Conservation (phyloP, 64 coral and sea anemone species). For the Anthopleura sola region DNA sequence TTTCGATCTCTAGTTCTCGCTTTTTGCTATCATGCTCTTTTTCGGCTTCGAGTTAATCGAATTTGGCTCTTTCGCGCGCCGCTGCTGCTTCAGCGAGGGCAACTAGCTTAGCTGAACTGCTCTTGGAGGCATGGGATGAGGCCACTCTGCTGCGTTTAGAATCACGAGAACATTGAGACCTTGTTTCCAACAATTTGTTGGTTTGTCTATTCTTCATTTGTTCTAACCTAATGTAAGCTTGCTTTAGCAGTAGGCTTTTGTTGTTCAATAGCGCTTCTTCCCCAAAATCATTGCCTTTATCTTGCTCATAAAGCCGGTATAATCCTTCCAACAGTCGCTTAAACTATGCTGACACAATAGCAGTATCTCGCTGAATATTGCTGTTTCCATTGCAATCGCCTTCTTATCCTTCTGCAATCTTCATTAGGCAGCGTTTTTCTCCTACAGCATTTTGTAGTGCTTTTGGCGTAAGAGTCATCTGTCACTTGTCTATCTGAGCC, state of each 20-base stretch:
- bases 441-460: conserved; percentile 33
- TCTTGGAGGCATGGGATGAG: neutral
- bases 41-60: conserved; percentile 21
- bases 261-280: conserved; percentile 5
- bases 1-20: conserved; percentile 28
- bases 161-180: conserved; percentile 36
- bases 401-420: neutral
- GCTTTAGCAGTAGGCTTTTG: conserved; percentile 5
- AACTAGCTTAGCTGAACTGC: conserved; percentile 8
- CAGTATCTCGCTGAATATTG: conserved; percentile 4
- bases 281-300: conserved; percentile 25
- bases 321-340: conserved; percentile 6
- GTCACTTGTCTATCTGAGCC: neutral
- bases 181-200: conserved; percentile 38
- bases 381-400: neutral
- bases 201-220: conserved; percentile 37
- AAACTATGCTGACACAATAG: conserved; percentile 6
- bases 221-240: conserved; percentile 17
- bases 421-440: conserved; percentile 34
- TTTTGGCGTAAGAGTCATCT: conserved; percentile 13
- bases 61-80: conserved; percentile 24
- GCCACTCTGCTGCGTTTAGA: neutral
- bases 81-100: conserved; percentile 50
- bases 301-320: conserved; percentile 34
- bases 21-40: conserved; percentile 25